Conservation (phyloP, 2,113 vertebrate genomes). For the Catharus fuscescens region DNA sequence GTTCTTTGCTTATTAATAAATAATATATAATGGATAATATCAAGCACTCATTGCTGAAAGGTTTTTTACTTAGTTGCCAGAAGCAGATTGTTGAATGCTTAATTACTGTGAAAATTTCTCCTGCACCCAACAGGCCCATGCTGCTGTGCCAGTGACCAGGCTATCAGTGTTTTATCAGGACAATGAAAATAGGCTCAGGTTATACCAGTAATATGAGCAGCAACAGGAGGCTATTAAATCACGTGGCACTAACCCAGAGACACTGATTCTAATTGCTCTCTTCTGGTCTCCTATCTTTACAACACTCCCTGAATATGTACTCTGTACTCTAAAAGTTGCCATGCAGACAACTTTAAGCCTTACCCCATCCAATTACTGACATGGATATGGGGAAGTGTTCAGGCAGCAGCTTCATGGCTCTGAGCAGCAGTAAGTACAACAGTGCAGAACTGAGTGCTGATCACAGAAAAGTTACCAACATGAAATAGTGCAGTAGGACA, state of each 20-base stretch:
- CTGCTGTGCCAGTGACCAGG: neutral
- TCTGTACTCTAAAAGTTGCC: neutral
- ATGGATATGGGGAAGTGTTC: neutral
- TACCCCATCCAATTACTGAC: conserved; percentile 67
- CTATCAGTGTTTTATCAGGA: neutral
- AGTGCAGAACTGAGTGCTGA: conserved; percentile 64
- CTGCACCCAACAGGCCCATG: neutral
- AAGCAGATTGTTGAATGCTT: neutral
- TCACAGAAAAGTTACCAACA: conserved; percentile 75
- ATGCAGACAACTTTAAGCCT: neutral
- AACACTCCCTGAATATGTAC: neutral
- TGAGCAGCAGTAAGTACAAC: conserved; percentile 63
- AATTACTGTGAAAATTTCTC: neutral
- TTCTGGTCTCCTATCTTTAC: neutral
- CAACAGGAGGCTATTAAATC: neutral
- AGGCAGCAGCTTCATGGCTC: conserved; percentile 46
- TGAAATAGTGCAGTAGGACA: conserved; percentile 74
- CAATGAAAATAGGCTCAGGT: neutral
- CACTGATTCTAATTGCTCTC: neutral
- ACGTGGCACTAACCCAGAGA: accelerated
- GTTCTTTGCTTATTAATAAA: neutral
- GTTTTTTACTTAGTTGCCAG: neutral
- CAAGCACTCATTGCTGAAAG: neutral
- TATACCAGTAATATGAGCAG: neutral
- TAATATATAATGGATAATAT: neutral